Percentiles rank a stretch among this genome's conserved stretches.
phyloP scores from a whole-genome alignment of 2,888 invertebrate genomes.

The Lasioglossum villosulum region DNA sequence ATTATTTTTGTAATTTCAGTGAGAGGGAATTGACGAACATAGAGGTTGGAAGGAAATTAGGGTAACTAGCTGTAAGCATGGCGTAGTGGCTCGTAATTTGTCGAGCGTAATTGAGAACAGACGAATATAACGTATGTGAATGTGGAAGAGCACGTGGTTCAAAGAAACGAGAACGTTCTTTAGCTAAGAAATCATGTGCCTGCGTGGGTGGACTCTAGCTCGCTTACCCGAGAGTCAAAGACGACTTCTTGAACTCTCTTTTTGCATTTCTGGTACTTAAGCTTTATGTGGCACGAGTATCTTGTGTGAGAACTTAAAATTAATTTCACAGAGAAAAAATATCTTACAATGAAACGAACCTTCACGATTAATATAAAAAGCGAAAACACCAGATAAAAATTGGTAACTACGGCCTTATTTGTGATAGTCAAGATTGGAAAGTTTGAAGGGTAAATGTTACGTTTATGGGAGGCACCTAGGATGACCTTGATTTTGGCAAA shows the following conservation, averaged over 20 bases:
- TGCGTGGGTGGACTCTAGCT: neutral
- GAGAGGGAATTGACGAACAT: neutral
- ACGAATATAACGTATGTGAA: neutral
- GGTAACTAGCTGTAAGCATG: neutral
- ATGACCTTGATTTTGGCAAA: too few species aligned
- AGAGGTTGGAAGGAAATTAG: neutral
- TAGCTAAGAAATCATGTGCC: conserved; percentile 8
- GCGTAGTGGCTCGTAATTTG: neutral
- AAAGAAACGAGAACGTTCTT: neutral
- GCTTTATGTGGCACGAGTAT: neutral
- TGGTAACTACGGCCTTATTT: neutral
- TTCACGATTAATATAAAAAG: neutral
- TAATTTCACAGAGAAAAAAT: neutral
- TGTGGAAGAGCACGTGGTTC: neutral
- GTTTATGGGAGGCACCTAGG: too few species aligned
- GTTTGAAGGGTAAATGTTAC: too few species aligned
- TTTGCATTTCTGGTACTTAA: neutral
- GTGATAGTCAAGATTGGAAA: neutral
- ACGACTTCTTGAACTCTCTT: conserved; percentile 2
- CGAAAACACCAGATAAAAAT: neutral
- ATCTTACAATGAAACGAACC: neutral
- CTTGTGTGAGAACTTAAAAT: neutral
- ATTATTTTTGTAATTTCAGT: neutral
- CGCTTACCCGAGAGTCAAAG: neutral
- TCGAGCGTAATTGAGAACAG: conserved; percentile 11